Conservation (phyloP, 2,113 vertebrate species). For the Stegostoma tigrinum region DNA sequence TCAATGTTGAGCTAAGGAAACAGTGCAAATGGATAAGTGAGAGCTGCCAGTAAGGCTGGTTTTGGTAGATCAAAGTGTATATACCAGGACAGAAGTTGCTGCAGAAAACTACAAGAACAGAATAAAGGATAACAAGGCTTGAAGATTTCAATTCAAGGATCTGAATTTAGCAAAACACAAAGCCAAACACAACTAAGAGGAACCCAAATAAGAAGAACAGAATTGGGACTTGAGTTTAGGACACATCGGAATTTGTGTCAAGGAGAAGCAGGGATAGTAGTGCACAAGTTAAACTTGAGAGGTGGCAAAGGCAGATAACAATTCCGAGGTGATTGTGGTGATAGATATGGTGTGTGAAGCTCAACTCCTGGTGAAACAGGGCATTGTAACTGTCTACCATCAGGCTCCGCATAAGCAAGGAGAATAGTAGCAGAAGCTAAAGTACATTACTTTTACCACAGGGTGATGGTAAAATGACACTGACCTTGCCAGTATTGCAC, state of each 20-base stretch:
- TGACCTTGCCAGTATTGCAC: background rate
- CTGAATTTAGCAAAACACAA: background rate
- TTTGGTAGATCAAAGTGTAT: background rate
- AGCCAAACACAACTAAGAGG: background rate
- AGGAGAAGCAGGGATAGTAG: background rate
- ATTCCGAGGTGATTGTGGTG: background rate
- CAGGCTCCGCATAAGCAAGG: background rate
- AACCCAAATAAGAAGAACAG: background rate
- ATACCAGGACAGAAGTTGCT: background rate
- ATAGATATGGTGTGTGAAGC: background rate
- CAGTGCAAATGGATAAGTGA: background rate
- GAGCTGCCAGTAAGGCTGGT: background rate
- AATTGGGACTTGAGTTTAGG: background rate
- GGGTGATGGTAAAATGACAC: background rate
- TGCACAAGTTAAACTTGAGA: background rate
- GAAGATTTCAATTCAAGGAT: background rate
- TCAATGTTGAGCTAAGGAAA: background rate
- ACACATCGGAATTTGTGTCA: background rate
- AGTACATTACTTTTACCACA: background rate
- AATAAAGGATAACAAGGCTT: background rate
- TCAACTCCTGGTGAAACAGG: background rate
- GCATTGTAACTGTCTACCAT: background rate
- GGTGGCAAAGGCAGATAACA: background rate
- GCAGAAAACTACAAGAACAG: background rate
- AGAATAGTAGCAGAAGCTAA: background rate